Percentiles rank a stretch among this genome's conserved stretches.
Evolutionary conservation across 1,140 invertebrate genomes (phyloP).

Genomic region (Drosophila kikkawai): DNA sequence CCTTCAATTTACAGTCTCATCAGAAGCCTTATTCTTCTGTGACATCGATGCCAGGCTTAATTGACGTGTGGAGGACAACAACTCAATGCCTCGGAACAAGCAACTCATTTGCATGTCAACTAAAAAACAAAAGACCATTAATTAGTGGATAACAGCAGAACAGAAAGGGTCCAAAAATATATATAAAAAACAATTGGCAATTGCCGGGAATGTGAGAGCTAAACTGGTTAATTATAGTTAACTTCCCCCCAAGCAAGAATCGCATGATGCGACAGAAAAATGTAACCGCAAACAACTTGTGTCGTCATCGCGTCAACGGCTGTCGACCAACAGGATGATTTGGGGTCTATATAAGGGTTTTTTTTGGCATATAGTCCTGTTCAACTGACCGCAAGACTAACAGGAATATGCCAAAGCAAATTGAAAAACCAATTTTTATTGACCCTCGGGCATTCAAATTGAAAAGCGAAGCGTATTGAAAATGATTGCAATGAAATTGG

Average conservation of each 20-base stretch:
- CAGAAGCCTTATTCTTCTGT: conserved; percentile 26
- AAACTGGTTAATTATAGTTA: conserved; percentile 60
- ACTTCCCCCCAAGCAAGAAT: conserved; percentile 3
- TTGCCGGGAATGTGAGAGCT: conserved; percentile 27
- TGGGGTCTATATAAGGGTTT: not conserved
- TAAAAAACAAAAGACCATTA: conserved; percentile 32
- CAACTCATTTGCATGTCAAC: conserved; percentile 60
- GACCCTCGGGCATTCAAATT: conserved; percentile 58
- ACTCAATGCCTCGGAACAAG: conserved; percentile 60
- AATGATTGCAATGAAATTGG: conserved; percentile 68
- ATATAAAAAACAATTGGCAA: conserved; percentile 48
- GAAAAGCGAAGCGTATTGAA: conserved; percentile 68
- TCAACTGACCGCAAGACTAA: conserved; percentile 63
- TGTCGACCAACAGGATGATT: not conserved
- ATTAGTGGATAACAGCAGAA: conserved; percentile 48
- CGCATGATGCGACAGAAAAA: conserved; percentile 44
- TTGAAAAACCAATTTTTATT: conserved; percentile 57
- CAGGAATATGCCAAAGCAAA: conserved; percentile 54
- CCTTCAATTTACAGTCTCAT: conserved; percentile 23
- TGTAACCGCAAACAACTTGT: conserved; percentile 47
- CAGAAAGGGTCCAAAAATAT: conserved; percentile 2
- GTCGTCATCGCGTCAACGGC: conserved; percentile 48
- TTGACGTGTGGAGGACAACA: conserved; percentile 56
- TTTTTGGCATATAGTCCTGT: conserved; percentile 20
- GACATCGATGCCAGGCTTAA: conserved; percentile 32